phyloP scores from a whole-genome alignment of 2,888 invertebrate genomes.

The Galeopsomyia nigrocyanea region DNA sequence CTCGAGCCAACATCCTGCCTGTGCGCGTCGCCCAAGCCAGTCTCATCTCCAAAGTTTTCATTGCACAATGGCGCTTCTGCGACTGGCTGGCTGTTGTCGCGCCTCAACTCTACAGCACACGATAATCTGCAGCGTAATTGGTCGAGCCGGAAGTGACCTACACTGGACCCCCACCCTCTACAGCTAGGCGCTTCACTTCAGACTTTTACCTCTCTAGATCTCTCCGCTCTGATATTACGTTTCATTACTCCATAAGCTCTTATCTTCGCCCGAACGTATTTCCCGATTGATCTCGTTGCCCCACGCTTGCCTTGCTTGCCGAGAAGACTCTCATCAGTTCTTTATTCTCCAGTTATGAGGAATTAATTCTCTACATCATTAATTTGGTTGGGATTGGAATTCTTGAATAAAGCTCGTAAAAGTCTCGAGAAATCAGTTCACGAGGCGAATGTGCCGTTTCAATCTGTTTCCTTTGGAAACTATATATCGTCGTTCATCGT shows the following conservation, averaged over 20 bases:
- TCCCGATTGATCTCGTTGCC: constrained; percentile 13
- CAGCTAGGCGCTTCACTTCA: no score
- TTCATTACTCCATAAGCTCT: constrained; percentile 55
- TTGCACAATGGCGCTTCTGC: constrained; percentile 45
- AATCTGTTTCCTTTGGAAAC: constrained; percentile 21
- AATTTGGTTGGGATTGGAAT: no score
- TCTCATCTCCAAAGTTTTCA: constrained; percentile 46
- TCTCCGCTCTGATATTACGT: constrained; percentile 55
- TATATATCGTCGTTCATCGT: constrained; percentile 35
- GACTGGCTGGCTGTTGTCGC: constrained; percentile 10
- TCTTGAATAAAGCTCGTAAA: no score
- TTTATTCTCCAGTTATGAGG: no score
- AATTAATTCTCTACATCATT: no score
- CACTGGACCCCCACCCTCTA: constrained; percentile 33
- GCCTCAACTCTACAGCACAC: constrained; percentile 47
- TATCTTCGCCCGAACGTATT: constrained; percentile 50
- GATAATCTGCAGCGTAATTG: constrained; percentile 61
- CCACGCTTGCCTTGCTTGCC: no score
- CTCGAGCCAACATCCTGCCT: constrained; percentile 39
- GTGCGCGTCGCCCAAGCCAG: constrained; percentile 11
- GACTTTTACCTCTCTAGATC: no score
- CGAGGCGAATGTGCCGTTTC: constrained; percentile 28
- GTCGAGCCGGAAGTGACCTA: constrained; percentile 54
- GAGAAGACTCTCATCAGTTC: no score
- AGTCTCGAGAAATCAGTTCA: no score